These are phyloP conservation scores for Eupelmus urozonus DNA, from an alignment of 2,888 invertebrate genomes.

Conservation along the genomic window DNA sequence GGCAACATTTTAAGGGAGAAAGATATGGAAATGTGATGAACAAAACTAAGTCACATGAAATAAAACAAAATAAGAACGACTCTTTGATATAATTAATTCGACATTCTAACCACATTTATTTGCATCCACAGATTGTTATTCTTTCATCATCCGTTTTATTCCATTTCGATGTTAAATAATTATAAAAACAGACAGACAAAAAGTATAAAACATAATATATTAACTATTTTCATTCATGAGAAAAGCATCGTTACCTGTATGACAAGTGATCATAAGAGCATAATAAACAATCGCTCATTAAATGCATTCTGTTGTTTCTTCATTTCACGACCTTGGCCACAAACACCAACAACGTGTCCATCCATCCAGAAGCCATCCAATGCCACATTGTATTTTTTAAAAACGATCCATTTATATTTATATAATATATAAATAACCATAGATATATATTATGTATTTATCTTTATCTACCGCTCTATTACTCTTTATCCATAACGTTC, in stretches of 20 bases:
- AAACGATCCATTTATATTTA: slow-evolving; percentile 39
- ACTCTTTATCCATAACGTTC: slow-evolving; percentile 46
- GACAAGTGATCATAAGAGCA: slow-evolving; percentile 78
- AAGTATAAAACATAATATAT: slow-evolving; percentile 75
- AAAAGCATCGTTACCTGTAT: slow-evolving; percentile 78
- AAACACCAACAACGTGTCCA: slow-evolving; percentile 60
- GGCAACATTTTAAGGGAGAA: slow-evolving; percentile 57
- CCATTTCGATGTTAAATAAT: slow-evolving; percentile 76
- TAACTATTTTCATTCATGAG: slow-evolving; percentile 78
- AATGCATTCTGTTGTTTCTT: slow-evolving; percentile 78
- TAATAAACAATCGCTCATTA: slow-evolving; percentile 78
- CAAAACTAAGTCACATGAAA: slow-evolving; percentile 30
- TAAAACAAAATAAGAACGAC: slow-evolving; percentile 53
- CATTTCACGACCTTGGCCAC: slow-evolving; percentile 77
- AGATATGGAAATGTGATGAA: slow-evolving; percentile 51
- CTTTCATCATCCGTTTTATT: slow-evolving; percentile 76
- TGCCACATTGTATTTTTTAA: slow-evolving; percentile 36
- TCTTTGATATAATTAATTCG: slow-evolving; percentile 66
- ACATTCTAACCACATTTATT: slow-evolving; percentile 76
- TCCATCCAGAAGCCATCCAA: slow-evolving; percentile 63
- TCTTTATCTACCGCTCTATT: slow-evolving; percentile 21
- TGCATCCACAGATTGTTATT: slow-evolving; percentile 77
- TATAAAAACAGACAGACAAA: slow-evolving; percentile 16
- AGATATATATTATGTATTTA: slow-evolving; percentile 35
- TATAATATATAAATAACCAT: slow-evolving; percentile 34